Evolutionary conservation across 2,888 invertebrate genomes (phyloP).

Genomic region (Mesopsocus fuscifrons): DNA sequence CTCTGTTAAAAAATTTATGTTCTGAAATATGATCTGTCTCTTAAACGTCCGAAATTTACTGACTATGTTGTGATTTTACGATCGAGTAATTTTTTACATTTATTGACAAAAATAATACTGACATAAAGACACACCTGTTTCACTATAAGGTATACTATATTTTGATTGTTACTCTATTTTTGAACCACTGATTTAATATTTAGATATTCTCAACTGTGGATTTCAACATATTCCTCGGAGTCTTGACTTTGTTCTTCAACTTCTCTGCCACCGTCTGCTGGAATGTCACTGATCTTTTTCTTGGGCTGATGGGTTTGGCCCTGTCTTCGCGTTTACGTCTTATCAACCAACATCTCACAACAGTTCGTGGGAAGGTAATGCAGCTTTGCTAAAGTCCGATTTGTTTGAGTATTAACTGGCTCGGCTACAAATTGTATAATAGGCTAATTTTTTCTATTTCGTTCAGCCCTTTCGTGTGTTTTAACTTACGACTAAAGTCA

Average conservation of each 20-base stretch:
- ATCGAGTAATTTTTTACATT: too few relatives aligned
- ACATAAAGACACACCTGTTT: too few relatives aligned
- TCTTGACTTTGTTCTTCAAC: slow-evolving; percentile 16
- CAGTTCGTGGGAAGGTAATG: slow-evolving; percentile 31
- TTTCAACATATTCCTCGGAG: too few relatives aligned
- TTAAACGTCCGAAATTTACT: too few relatives aligned
- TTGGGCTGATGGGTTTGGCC: slow-evolving; percentile 19
- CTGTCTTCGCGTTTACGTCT: slow-evolving; percentile 19
- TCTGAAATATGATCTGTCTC: neutral
- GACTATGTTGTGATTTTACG: too few relatives aligned
- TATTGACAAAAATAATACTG: too few relatives aligned
- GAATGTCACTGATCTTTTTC: slow-evolving; percentile 21
- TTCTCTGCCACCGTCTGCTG: slow-evolving; percentile 19
- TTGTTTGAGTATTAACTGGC: neutral
- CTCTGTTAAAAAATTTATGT: neutral
- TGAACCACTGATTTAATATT: too few relatives aligned
- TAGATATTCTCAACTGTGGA: slow-evolving; percentile 18
- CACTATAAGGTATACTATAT: too few relatives aligned
- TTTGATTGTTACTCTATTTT: too few relatives aligned
- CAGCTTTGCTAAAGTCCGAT: too few relatives aligned
- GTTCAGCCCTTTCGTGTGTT: neutral
- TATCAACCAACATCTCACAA: slow-evolving; percentile 27
- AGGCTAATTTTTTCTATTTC: slow-evolving; percentile 6
- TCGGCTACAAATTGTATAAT: neutral
- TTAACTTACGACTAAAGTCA: neutral